A percentile compares a stretch with the other conserved stretches of the same genome.
Conservation (phyloP, 35 echinoderm and acorn worm species). For the Apostichopus parvimensis region DNA sequence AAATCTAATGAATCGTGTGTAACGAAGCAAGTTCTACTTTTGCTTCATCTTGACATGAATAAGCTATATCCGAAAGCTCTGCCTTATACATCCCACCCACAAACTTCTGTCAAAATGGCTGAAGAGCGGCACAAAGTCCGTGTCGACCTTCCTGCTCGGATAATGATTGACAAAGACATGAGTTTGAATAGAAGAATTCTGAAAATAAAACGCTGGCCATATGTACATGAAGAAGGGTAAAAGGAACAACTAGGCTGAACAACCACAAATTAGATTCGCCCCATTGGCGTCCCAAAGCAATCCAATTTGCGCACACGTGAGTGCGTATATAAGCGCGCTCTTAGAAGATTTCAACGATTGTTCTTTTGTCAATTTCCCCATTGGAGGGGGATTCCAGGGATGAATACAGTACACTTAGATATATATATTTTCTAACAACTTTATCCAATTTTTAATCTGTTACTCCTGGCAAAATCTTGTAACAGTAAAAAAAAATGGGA, state of each 20-base stretch:
- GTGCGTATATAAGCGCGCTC: conserved; percentile 4
- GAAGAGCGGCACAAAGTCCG: not conserved
- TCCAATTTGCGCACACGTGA: conserved; percentile 42
- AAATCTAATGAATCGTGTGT: too few species aligned
- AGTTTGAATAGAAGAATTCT: not conserved
- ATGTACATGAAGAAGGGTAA: not conserved
- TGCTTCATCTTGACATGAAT: too few species aligned
- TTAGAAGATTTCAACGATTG: conserved; percentile 14
- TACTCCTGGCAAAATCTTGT: too few species aligned
- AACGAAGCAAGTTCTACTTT: too few species aligned
- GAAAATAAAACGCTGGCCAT: not conserved
- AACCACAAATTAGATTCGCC: conserved; percentile 30
- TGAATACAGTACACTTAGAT: not conserved
- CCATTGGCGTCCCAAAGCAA: conserved; percentile 28
- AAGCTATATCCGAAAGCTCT: too few species aligned
- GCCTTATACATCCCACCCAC: not conserved
- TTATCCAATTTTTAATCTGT: too few species aligned
- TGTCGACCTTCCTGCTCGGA: not conserved
- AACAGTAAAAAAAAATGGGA: too few species aligned
- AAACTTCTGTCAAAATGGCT: not conserved
- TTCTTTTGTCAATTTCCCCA: conserved; percentile 20
- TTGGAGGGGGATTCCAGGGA: not conserved
- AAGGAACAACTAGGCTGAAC: not conserved
- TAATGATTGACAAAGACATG: not conserved
- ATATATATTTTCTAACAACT: too few species aligned